Conservation (phyloP, 2,113 vertebrate genomes). For the Tamias sibiricus region DNA sequence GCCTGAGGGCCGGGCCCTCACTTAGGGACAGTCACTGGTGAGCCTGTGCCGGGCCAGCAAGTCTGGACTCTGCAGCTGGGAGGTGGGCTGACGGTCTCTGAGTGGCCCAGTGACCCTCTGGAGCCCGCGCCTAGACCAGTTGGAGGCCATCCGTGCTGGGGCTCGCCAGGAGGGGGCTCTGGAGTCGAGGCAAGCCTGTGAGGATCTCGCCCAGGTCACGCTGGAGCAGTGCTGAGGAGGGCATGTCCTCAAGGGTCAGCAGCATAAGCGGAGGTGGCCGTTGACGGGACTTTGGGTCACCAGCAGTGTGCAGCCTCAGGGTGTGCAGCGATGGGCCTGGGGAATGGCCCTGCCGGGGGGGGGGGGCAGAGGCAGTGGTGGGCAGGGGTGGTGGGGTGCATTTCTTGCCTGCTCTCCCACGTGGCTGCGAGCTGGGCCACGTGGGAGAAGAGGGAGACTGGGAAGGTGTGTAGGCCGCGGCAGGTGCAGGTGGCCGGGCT, state of each 20-base stretch:
- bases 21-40: neutral
- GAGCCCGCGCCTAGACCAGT: neutral
- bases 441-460: too few species aligned
- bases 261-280: neutral
- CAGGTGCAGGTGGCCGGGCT: accelerated
- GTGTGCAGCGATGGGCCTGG: neutral
- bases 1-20: neutral
- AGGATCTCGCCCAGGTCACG: neutral
- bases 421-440: too few species aligned
- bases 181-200: neutral
- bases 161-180: neutral
- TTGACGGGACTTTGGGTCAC: too few species aligned
- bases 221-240: neutral
- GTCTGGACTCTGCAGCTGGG: neutral
- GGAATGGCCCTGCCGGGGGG: neutral
- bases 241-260: too few species aligned
- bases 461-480: accelerated
- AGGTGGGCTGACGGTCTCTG: too few species aligned
- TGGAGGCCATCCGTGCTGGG: neutral
- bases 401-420: neutral
- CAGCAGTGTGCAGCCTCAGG: neutral
- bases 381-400: neutral
- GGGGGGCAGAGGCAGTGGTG: too few species aligned
- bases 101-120: neutral
- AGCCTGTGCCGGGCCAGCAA: neutral